phyloP scores from a whole-genome alignment of 2,888 invertebrate species.

The Calameuta pallipes region DNA sequence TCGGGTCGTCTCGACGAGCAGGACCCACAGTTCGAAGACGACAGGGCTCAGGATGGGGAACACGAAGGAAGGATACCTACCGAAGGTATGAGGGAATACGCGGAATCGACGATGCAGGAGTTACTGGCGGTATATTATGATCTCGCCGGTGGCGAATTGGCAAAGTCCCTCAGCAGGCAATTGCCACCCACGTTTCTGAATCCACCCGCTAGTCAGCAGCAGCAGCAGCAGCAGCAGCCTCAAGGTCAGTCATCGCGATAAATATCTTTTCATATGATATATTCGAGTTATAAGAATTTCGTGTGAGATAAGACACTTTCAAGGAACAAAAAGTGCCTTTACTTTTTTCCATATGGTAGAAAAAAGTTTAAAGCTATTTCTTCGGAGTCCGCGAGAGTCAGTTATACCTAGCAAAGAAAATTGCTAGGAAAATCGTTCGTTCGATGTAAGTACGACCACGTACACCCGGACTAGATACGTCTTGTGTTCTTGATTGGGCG shows the following conservation, averaged over 20 bases:
- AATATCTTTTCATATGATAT: no score
- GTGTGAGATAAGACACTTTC: no score
- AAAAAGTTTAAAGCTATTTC: no score
- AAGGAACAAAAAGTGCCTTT: no score
- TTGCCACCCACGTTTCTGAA: constrained; percentile 63
- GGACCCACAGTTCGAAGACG: constrained; percentile 42
- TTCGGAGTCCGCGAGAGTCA: no score
- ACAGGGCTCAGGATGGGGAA: constrained; percentile 44
- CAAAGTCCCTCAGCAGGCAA: constrained; percentile 63
- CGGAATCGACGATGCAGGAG: constrained; percentile 70
- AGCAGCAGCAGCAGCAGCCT: constrained; percentile 26
- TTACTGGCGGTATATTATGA: constrained; percentile 70
- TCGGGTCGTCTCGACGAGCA: constrained; percentile 50
- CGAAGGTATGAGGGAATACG: constrained; percentile 68
- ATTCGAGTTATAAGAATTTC: no score
- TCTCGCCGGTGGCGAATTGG: constrained; percentile 64
- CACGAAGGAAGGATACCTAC: constrained; percentile 48
- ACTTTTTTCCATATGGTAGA: no score
- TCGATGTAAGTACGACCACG: no score
- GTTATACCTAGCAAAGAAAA: no score
- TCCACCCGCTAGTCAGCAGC: constrained; percentile 51
- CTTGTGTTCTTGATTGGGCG: no score
- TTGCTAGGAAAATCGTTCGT: no score
- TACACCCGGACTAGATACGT: no score
- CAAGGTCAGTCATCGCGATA: constrained; percentile 43